Evolutionary conservation across 1,140 invertebrate genomes (phyloP).

Genomic region (Diachasma alloeum): DNA sequence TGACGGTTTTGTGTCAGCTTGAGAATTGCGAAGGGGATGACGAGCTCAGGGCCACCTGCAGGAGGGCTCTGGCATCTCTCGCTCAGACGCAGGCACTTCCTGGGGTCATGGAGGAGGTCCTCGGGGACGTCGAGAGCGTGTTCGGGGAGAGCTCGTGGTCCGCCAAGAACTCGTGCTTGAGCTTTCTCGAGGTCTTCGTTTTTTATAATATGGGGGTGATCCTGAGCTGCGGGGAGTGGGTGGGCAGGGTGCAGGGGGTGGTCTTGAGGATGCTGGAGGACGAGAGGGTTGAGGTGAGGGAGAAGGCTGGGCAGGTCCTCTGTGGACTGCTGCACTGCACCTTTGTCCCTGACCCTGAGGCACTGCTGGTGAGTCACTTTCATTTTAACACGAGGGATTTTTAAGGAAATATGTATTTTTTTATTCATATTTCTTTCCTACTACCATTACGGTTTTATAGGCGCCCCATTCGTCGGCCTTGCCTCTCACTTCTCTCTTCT

Average conservation of each 20-base stretch:
- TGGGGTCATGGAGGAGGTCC: constrained; percentile 63
- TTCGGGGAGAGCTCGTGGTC: constrained; percentile 78
- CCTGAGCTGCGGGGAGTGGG: constrained; percentile 67
- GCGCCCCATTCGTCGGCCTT: no score
- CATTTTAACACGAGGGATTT: no score
- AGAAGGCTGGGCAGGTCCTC: constrained; percentile 82
- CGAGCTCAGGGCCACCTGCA: constrained; percentile 77
- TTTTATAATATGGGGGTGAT: constrained; percentile 86
- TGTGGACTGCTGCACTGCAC: constrained; percentile 88
- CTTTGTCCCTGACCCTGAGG: constrained; percentile 72
- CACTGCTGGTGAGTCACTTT: constrained; percentile 68
- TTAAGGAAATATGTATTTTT: no score
- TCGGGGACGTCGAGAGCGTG: constrained; percentile 64
- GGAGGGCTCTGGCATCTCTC: constrained; percentile 72
- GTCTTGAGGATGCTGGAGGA: constrained; percentile 75
- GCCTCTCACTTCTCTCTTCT: no score
- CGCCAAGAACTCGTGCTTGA: constrained; percentile 74
- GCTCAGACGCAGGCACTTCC: constrained; percentile 68
- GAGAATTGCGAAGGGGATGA: constrained; percentile 83
- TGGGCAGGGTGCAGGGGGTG: constrained; percentile 68
- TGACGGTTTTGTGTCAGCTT: constrained; percentile 76
- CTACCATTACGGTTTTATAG: no score
- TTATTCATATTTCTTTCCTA: no score
- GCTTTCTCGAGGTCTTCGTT: constrained; percentile 82
- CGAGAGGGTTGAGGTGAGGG: constrained; percentile 78